Conservation (phyloP, 2,888 invertebrate genomes). For the Pristionchus entomophagus region DNA sequence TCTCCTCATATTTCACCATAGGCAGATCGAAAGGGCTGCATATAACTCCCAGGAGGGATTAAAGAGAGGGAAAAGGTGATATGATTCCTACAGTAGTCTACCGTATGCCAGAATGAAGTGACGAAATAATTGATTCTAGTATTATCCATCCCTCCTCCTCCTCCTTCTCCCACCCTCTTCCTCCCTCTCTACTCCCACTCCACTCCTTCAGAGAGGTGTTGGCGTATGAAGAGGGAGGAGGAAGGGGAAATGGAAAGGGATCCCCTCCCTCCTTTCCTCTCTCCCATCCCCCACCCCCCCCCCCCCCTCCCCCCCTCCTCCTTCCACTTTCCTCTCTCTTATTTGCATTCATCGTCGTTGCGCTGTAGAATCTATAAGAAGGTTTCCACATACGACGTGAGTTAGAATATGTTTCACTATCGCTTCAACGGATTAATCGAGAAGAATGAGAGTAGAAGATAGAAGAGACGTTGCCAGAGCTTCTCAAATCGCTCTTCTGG, state of each 20-base stretch:
- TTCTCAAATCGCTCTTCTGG: no score
- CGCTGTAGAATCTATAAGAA: background rate
- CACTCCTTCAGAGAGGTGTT: background rate
- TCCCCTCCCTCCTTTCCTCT: background rate
- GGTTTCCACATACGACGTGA: background rate
- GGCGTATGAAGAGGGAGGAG: constrained; percentile 11
- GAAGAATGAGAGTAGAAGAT: no score
- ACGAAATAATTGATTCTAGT: background rate
- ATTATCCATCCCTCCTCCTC: background rate
- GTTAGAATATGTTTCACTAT: background rate
- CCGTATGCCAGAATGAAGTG: background rate
- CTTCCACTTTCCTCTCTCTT: background rate
- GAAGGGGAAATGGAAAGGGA: constrained; percentile 37
- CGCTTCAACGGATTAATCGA: no score
- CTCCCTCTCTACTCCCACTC: no score
- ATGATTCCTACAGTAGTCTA: background rate
- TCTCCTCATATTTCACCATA: no score
- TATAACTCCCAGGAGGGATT: background rate
- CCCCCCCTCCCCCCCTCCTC: background rate
- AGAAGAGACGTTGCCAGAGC: no score
- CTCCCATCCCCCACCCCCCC: background rate
- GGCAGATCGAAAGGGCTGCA: constrained; percentile 12
- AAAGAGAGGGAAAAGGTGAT: background rate
- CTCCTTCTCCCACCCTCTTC: background rate
- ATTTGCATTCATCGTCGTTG: background rate